phyloP scores from a whole-genome alignment of 2,797 vertebrate genomes.

The Microctenopoma stevenorrisi region DNA sequence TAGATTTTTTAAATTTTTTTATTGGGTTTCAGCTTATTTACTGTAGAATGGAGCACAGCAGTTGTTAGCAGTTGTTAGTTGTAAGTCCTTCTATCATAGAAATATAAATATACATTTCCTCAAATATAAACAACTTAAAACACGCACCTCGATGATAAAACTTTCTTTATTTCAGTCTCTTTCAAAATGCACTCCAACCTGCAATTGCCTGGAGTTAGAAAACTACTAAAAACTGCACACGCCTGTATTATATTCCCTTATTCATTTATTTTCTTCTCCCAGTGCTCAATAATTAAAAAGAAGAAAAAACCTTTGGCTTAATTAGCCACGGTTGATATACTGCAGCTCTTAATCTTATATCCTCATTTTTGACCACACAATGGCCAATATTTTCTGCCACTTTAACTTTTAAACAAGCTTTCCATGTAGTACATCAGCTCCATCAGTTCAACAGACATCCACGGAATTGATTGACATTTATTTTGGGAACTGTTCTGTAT shows the following conservation, averaged over 20 bases:
- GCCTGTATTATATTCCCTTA: neutral
- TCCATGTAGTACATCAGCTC: conserved; percentile 15
- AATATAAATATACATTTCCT: neutral
- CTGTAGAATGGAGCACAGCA: neutral
- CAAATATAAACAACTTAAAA: neutral
- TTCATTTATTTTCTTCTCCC: neutral
- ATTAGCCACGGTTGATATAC: conserved; percentile 1
- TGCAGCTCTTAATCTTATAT: neutral
- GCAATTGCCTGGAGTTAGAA: neutral
- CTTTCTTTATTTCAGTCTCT: neutral
- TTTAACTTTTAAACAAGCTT: neutral
- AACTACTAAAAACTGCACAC: neutral
- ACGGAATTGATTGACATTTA: conserved; percentile 46
- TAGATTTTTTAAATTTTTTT: too few species aligned
- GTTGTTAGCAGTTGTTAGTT: neutral
- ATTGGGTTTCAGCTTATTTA: neutral
- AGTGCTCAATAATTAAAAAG: neutral
- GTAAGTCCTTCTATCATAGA: neutral
- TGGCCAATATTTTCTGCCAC: neutral
- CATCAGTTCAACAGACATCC: conserved; percentile 33
- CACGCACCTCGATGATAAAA: neutral
- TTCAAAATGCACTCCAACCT: neutral
- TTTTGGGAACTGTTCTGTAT: conserved; percentile 49
- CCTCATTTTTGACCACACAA: neutral
- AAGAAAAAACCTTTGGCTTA: neutral